Evolutionary conservation across 2,113 vertebrate genomes (phyloP).

Genomic region (Oceanites oceanicus): DNA sequence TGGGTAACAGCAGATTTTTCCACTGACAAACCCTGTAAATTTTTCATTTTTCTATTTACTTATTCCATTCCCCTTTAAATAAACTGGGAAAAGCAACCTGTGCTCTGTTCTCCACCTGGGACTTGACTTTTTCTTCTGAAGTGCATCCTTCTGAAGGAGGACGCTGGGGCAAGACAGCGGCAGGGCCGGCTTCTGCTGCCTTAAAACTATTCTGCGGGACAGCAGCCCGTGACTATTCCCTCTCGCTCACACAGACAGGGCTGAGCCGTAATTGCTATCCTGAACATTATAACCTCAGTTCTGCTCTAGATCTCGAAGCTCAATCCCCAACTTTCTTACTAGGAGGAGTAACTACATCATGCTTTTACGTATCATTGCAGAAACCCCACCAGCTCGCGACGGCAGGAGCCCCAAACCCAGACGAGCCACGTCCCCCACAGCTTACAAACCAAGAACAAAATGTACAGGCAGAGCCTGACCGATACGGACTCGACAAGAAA

Average conservation of each 20-base stretch:
- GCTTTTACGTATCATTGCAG: rapidly evolving
- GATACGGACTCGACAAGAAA: background rate
- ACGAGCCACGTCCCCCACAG: background rate
- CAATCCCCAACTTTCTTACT: background rate
- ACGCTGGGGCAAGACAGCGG: background rate
- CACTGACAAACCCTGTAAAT: background rate
- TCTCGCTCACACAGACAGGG: background rate
- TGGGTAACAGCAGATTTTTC: background rate
- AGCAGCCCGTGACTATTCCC: rapidly evolving
- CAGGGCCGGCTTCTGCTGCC: background rate
- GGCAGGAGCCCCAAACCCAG: background rate
- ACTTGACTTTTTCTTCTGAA: background rate
- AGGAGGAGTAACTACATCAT: background rate
- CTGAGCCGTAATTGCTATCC: rapidly evolving
- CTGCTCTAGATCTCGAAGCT: background rate
- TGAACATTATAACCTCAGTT: background rate
- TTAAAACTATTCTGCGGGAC: background rate
- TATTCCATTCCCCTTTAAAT: background rate
- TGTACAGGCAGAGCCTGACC: background rate
- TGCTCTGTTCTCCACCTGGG: background rate
- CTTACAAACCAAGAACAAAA: background rate
- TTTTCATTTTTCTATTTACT: background rate
- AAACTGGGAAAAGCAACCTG: background rate
- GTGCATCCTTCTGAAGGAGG: background rate
- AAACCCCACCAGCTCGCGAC: rapidly evolving